Percentiles rank a stretch among this genome's conserved stretches.
Evolutionary conservation across 2,113 vertebrate species (phyloP).

Genomic region (Edolisoma coerulescens): DNA sequence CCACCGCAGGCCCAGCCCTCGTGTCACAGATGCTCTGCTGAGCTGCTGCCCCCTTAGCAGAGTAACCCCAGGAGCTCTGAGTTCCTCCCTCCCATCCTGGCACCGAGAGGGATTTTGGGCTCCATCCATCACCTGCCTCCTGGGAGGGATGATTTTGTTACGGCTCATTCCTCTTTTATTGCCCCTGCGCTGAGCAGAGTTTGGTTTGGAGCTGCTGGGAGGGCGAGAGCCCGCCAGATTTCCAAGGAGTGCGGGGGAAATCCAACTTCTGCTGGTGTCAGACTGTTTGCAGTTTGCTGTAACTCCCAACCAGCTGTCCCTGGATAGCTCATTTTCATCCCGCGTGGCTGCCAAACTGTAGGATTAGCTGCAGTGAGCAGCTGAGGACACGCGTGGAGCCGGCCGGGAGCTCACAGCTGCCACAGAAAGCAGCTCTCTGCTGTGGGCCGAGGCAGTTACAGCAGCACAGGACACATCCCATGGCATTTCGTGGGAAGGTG

Average conservation of each 20-base stretch:
- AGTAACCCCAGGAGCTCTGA: not conserved
- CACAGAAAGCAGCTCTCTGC: not conserved
- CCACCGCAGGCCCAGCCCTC: fast-evolving
- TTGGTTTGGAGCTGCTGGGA: not conserved
- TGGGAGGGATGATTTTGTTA: not conserved
- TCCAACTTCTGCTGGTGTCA: not conserved
- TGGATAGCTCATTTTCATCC: not conserved
- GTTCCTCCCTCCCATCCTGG: not conserved
- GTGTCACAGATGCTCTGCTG: not conserved
- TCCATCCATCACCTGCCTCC: not conserved
- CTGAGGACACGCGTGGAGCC: not conserved
- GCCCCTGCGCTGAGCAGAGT: fast-evolving
- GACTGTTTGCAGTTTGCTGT: not conserved
- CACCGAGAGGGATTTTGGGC: fast-evolving
- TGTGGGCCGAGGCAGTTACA: not conserved
- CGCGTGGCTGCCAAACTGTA: not conserved
- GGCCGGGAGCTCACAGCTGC: not conserved
- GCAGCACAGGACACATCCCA: not conserved
- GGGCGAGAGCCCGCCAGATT: not conserved
- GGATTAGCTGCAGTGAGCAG: not conserved
- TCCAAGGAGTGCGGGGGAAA: not conserved
- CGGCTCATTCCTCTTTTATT: not conserved
- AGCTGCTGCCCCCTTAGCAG: not conserved
- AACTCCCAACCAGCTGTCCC: conserved; percentile 44
- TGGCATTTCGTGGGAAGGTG: not conserved